phyloP scores from a whole-genome alignment of 2,888 invertebrate genomes.

The Selenia dentaria region DNA sequence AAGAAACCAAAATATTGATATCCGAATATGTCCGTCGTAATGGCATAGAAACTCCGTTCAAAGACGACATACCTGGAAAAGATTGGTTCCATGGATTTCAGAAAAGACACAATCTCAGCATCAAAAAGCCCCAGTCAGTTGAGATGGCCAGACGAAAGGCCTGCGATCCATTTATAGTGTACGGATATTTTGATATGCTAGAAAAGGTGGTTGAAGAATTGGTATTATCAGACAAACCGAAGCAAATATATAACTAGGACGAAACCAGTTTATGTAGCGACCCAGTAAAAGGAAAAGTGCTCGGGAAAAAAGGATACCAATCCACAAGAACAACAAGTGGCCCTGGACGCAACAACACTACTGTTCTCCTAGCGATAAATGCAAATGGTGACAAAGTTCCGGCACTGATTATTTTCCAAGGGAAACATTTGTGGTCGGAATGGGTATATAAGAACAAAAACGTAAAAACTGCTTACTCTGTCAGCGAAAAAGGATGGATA shows the following conservation, averaged over 20 bases:
- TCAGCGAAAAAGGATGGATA: slow-evolving; percentile 7
- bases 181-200: slow-evolving; percentile 9
- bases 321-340: slow-evolving; percentile 19
- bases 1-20: slow-evolving; percentile 38
- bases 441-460: slow-evolving; percentile 17
- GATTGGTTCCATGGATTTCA: slow-evolving; percentile 39
- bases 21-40: slow-evolving; percentile 36
- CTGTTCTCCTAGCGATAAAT: slow-evolving; percentile 15
- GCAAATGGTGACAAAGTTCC: slow-evolving; percentile 22
- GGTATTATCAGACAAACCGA: slow-evolving; percentile 34
- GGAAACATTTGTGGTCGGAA: slow-evolving; percentile 30
- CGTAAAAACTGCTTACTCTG: slow-evolving; percentile 6
- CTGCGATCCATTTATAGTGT: slow-evolving; percentile 27
- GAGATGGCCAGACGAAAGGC: slow-evolving; percentile 34
- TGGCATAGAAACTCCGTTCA: slow-evolving; percentile 39
- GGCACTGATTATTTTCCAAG: no score
- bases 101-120: slow-evolving; percentile 14
- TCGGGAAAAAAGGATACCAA: slow-evolving; percentile 23
- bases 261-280: slow-evolving; percentile 33
- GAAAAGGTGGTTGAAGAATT: slow-evolving; percentile 27
- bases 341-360: slow-evolving; percentile 19
- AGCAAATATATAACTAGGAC: slow-evolving; percentile 26
- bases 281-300: slow-evolving; percentile 32
- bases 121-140: slow-evolving; percentile 12
- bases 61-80: slow-evolving; percentile 37